Evolutionary conservation across 2,113 vertebrate species (phyloP).

Genomic region (Lonchura striata): DNA sequence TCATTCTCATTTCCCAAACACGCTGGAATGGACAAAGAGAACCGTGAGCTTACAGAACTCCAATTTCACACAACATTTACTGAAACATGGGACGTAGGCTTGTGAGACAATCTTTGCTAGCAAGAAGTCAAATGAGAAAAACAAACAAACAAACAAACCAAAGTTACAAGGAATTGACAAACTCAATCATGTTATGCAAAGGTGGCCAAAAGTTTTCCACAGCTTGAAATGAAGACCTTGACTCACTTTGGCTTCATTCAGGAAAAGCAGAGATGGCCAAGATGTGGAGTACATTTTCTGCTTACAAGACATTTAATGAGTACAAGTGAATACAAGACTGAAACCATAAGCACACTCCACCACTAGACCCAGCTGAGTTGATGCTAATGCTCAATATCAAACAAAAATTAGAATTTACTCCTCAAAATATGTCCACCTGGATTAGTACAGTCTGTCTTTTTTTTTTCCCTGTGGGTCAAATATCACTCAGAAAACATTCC

Average conservation of each 20-base stretch:
- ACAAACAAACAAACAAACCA: not conserved
- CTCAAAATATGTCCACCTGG: not conserved
- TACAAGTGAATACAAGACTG: not conserved
- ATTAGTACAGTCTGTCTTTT: not conserved
- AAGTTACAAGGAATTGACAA: not conserved
- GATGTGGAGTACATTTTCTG: not conserved
- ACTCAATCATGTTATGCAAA: not conserved
- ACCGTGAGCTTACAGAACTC: not conserved
- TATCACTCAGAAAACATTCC: not conserved
- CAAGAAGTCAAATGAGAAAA: not conserved
- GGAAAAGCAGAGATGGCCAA: not conserved
- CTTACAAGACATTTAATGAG: not conserved
- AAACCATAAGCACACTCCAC: not conserved
- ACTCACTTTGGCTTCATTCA: not conserved
- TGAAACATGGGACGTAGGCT: not conserved
- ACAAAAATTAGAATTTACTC: not conserved
- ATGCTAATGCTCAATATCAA: not conserved
- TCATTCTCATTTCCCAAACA: not conserved
- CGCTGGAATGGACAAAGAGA: not conserved
- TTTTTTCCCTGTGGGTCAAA: not conserved
- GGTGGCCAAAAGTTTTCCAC: not conserved
- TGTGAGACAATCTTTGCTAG: not conserved
- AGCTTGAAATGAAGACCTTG: not conserved
- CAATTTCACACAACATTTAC: conserved; percentile 29
- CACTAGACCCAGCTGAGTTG: not conserved